Base-by-base conservation (phyloP, 2,113 vertebrate genomes). In the Halcyon malimbica region DNA sequence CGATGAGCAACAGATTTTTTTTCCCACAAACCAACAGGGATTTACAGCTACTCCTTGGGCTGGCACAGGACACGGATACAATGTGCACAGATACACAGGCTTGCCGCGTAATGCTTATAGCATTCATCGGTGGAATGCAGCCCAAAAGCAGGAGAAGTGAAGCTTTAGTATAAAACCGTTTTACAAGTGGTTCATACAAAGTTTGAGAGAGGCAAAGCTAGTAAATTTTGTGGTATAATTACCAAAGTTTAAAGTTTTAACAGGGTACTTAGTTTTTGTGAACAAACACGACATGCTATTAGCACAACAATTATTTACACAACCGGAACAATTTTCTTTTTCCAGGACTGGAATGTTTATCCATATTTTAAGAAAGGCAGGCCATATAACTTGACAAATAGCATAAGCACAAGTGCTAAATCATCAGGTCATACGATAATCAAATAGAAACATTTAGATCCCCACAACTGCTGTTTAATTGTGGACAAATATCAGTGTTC, bases 41-140 rank as follows among this genome's bases (percentile, higher is more conserved):
- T 89, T 91, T 93, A 64, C 46, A 87, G 4, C 11, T 63, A 25
- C 21, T 54, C 5, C 67, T 50, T 44, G 26, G 18, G 26, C 24
- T 91, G 35, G 16, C 73, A 75, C 3, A 18, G 16, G 21, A n/a
- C 19, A 23, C 2, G 1, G 53, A 5, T 81, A 35, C 15, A 46
- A 48, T 0, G 0, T 29, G 26, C 63, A 62, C 0, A 0, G 15
- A 39, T 8, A 69, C 13, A 54, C 19, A 73, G 53, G 39, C 35
- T 68, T 73, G 26, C 13, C 41, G 44, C n/a, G 35, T 31, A 79
- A 82, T 25, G 5, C 19, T 50, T 50, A 4, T 29, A 16, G 41
- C 13, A 10, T 37, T 87, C 23, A 33, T 39, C 60, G 19, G 60
- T 78, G 59, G 89, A 81, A 81, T 86, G 79, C 19, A 67, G 85